phyloP scores from a whole-genome alignment of 2,888 invertebrate species.

The Microdon myrmicae region DNA sequence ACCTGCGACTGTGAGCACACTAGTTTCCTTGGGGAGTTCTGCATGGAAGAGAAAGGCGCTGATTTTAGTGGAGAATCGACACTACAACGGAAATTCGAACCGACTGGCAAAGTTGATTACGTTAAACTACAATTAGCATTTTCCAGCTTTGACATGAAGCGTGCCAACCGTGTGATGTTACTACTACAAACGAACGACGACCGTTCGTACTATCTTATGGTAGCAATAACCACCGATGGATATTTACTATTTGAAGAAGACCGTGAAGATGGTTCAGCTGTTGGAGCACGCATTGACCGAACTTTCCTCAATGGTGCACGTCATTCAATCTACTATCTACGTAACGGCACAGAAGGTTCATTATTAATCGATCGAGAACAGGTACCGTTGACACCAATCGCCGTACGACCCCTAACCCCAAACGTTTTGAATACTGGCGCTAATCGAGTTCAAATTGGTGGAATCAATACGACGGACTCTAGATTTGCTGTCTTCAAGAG shows the following conservation, averaged over 20 bases:
- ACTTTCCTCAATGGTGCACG: constrained; percentile 84
- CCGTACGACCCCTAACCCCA: constrained; percentile 76
- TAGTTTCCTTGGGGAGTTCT: constrained; percentile 88
- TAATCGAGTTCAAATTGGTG: constrained; percentile 88
- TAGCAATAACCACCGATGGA: constrained; percentile 85
- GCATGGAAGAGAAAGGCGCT: constrained; percentile 89
- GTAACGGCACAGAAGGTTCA: constrained; percentile 78
- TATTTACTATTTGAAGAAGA: constrained; percentile 88
- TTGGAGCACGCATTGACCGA: constrained; percentile 80
- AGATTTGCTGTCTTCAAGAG: constrained; percentile 85
- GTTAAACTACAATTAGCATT: constrained; percentile 89
- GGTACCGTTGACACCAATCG: constrained; percentile 76
- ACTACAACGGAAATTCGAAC: constrained; percentile 79
- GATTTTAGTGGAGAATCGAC: constrained; percentile 89
- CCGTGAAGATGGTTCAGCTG: constrained; percentile 74
- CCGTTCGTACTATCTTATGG: constrained; percentile 84
- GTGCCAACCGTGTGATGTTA: constrained; percentile 81
- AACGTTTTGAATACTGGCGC: constrained; percentile 73
- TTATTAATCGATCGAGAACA: constrained; percentile 80
- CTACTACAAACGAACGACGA: constrained; percentile 85
- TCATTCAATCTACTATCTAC: constrained; percentile 77
- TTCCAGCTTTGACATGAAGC: constrained; percentile 81
- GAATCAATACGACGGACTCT: constrained; percentile 85
- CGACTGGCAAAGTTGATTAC: constrained; percentile 75
- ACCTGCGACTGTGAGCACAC: constrained; percentile 90